Base-by-base conservation (phyloP, 2,113 vertebrate genomes). In the Mola mola region DNA sequence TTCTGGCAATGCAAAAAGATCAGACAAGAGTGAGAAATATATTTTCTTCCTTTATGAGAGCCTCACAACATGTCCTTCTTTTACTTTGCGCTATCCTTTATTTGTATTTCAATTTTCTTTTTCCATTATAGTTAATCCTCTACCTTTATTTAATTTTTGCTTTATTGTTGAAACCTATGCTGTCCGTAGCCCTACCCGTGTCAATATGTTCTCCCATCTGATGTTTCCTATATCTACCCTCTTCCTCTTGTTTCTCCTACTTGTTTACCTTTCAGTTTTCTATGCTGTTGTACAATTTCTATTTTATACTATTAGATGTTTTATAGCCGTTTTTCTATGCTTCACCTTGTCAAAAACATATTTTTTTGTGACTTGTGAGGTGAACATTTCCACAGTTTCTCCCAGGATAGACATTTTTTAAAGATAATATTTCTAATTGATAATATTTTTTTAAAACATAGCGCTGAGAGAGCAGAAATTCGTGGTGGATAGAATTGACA, bases 301-400 rank as follows among this genome's bases (percentile, higher is more conserved):
- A 17, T n/a, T 40, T n/a, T n/a, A n/a, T n/a, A n/a, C n/a, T n/a
- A n/a, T 29, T 29, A 4, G 5, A 9, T 43, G 16, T 72, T 46
- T 47, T 11, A 24, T 6, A 20, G 21, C 13, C 12, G 7, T 8
- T 38, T 17, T 49, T 42, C 55, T 47, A 31, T 57, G 17, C 22
- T 36, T 62, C 38, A 24, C 41, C 8, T 61, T 1, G 15, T 24
- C 21, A 34, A 28, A 59, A 38, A n/a, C 7, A 5, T 40, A 4
- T 61, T 8, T 58, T n/a, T n/a, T n/a, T n/a, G n/a, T n/a, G n/a
- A 21, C 12, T 62, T 50, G 29, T 57, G 16, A 38, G 17, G 48
- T 43, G 41, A 41, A 48, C 43, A 25, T 56, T 47, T 68, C 17
- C 22, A 21, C 5, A 49, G 17, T 33, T 48, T 41, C 61, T 56